Conservation (phyloP, 1,140 invertebrate species). For the Eulimnadia texana region DNA sequence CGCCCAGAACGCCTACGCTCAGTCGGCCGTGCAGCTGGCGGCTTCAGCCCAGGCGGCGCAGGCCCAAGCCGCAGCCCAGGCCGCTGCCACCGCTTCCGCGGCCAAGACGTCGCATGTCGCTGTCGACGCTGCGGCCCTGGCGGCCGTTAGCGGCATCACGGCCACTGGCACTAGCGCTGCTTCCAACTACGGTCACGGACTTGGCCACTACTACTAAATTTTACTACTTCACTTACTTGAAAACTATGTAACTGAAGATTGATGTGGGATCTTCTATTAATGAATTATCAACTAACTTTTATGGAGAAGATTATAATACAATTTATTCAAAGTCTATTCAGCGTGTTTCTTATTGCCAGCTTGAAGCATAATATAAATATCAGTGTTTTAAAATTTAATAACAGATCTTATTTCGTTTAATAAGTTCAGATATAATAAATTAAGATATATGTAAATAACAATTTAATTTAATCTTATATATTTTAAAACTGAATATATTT, state of each 20-base stretch:
- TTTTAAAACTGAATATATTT: no score
- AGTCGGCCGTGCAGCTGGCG: slow-evolving; percentile 1
- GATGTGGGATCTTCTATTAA: no score
- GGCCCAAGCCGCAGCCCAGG: neutral
- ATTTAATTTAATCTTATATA: no score
- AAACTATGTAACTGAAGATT: neutral
- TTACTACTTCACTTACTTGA: neutral
- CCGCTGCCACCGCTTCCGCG: neutral
- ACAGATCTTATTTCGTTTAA: no score
- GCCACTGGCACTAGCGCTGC: slow-evolving; percentile 1
- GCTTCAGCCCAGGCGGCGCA: slow-evolving; percentile 5
- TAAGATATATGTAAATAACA: no score
- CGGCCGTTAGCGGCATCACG: slow-evolving; percentile 5
- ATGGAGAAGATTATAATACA: no score
- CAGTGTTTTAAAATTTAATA: no score
- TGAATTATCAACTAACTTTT: no score
- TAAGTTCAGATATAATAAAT: no score
- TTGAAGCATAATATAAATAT: no score
- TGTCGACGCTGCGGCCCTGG: slow-evolving; percentile 8
- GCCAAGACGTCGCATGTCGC: slow-evolving; percentile 10
- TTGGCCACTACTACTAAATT: neutral
- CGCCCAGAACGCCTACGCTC: slow-evolving; percentile 7
- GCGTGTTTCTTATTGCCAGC: no score
- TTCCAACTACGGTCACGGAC: slow-evolving; percentile 11
- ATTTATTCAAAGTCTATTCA: no score